These are phyloP conservation scores for Tachuris rubrigastra DNA, from an alignment of 2,113 vertebrate species.

Conservation along the genomic window DNA sequence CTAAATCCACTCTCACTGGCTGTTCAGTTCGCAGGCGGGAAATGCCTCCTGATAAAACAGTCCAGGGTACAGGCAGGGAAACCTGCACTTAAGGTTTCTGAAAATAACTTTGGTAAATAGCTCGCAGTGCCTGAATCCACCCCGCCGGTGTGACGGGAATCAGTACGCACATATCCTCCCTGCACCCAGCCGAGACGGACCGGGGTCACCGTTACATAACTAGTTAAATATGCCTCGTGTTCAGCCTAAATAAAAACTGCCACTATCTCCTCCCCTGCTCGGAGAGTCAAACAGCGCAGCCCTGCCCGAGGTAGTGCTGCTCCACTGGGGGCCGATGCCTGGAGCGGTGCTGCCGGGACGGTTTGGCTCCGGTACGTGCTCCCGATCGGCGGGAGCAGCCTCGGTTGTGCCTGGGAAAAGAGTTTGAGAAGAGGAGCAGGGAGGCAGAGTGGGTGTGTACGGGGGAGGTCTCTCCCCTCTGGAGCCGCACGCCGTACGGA, in stretches of 20 bases:
- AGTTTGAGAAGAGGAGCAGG: not conserved
- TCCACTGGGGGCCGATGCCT: not conserved
- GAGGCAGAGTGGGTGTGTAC: not conserved
- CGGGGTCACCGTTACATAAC: slow-evolving; percentile 55
- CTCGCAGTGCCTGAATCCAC: slow-evolving; percentile 18
- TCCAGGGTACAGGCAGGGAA: slow-evolving; percentile 35
- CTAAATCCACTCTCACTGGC: slow-evolving; percentile 28
- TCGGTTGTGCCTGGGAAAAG: not conserved
- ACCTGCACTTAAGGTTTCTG: slow-evolving; percentile 42
- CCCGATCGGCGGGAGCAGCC: not conserved
- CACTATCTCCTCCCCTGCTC: slow-evolving; percentile 41
- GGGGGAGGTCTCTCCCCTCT: not conserved
- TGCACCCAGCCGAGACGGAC: not conserved
- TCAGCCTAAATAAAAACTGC: slow-evolving; percentile 29
- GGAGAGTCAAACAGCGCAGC: slow-evolving; percentile 27
- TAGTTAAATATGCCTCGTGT: slow-evolving; percentile 45
- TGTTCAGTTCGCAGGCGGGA: not conserved
- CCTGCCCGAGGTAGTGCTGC: not conserved
- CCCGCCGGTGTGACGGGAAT: not conserved
- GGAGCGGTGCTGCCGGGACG: not conserved
- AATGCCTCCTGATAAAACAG: slow-evolving; percentile 12
- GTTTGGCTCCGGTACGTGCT: not conserved
- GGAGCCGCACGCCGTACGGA: not conserved
- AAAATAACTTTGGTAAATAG: slow-evolving; percentile 62
- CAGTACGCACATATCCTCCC: not conserved